A percentile compares a stretch with the other conserved stretches of the same genome.
These are phyloP conservation scores for Seira musarum DNA, from an alignment of 2,888 invertebrate genomes.

Conservation along the genomic window DNA sequence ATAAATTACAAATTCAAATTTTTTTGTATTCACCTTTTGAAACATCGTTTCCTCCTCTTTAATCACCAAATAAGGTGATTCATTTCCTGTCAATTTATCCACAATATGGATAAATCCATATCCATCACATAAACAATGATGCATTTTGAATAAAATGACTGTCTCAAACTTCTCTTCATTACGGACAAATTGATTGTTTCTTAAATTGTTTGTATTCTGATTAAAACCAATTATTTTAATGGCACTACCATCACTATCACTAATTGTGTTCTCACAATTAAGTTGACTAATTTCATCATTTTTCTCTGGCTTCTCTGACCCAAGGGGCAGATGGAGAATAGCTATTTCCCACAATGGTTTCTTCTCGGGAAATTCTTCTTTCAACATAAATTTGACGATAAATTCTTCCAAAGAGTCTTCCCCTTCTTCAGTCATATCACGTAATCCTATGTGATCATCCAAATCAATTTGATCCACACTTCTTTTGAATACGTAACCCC, in stretches of 20 bases:
- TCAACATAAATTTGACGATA: slow-evolving; percentile 44
- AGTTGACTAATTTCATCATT: background rate
- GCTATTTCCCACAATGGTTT: slow-evolving; percentile 58
- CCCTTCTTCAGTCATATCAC: slow-evolving; percentile 18
- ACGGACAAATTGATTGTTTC: too few species aligned
- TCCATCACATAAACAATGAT: slow-evolving; percentile 56
- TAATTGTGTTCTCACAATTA: slow-evolving; percentile 9
- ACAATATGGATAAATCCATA: slow-evolving; percentile 61
- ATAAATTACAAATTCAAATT: too few species aligned
- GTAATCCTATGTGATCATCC: slow-evolving; percentile 50
- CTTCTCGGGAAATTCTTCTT: slow-evolving; percentile 31
- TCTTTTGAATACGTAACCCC: slow-evolving; percentile 60
- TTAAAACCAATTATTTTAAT: background rate
- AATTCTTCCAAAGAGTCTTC: slow-evolving; percentile 36
- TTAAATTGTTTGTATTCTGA: slow-evolving; percentile 5
- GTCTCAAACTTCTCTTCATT: slow-evolving; percentile 47
- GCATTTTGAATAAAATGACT: slow-evolving; percentile 53
- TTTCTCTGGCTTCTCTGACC: background rate
- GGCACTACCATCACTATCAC: background rate
- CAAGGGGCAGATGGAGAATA: slow-evolving; percentile 43
- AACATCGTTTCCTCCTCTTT: slow-evolving; percentile 35
- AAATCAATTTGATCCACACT: slow-evolving; percentile 46
- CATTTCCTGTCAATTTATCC: slow-evolving; percentile 58
- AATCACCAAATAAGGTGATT: slow-evolving; percentile 55
- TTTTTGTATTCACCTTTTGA: slow-evolving; percentile 56